These are phyloP conservation scores for Spodoptera picta DNA, from an alignment of 2,888 invertebrate genomes.

Conservation along the genomic window DNA sequence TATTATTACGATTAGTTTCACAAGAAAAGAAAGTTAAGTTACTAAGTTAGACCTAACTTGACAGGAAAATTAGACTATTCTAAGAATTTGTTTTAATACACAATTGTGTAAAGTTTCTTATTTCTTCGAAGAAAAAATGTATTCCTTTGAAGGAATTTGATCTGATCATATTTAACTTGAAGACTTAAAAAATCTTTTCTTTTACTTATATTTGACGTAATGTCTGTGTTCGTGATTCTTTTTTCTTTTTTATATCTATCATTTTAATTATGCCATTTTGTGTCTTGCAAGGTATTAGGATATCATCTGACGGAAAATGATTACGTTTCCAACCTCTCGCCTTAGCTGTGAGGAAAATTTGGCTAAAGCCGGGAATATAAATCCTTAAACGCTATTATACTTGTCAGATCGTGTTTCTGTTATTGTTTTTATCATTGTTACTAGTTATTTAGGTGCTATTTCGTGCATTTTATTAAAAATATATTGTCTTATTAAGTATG, in stretches of 20 bases:
- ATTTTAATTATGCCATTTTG: slow-evolving; percentile 40
- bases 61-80: too few relatives aligned
- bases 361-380: slow-evolving; percentile 23
- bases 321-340: slow-evolving; percentile 39
- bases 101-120: too few relatives aligned
- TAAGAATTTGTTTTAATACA: too few relatives aligned
- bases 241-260: slow-evolving; percentile 20
- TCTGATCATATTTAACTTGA: neutral
- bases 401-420: slow-evolving; percentile 24
- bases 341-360: slow-evolving; percentile 31
- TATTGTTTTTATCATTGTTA: slow-evolving; percentile 13
- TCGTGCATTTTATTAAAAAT: too few relatives aligned
- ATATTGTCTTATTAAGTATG: too few relatives aligned
- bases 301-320: slow-evolving; percentile 47
- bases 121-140: neutral
- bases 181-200: too few relatives aligned
- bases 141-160: too few relatives aligned
- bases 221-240: slow-evolving; percentile 24
- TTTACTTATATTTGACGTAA: slow-evolving; percentile 12
- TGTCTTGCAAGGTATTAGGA: slow-evolving; percentile 37
- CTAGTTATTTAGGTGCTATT: neutral
- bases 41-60: too few relatives aligned
- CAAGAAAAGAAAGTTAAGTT: too few relatives aligned
- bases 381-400: slow-evolving; percentile 26
- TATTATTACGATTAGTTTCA: too few relatives aligned